Evolutionary conservation across 2,113 vertebrate species (phyloP), one percentile per base, ranked within the genome.

Genomic region (Callocephalon fimbriatum): DNA sequence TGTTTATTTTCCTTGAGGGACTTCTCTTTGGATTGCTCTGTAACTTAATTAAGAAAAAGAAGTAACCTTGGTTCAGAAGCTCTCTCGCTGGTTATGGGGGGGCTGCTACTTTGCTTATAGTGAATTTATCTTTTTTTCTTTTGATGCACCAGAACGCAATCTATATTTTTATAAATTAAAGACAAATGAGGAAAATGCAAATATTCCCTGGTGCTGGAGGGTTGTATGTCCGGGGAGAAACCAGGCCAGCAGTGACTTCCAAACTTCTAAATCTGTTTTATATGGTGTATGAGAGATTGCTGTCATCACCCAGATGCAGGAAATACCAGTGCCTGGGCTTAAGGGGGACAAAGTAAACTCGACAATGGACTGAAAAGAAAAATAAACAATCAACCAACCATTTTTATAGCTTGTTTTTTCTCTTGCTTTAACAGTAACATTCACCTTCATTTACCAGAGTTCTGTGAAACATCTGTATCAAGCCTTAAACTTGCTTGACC

Each of bases 331-430:
- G 89, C 94, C 94, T 94, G 91, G 85, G 84, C 85, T 97, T 95
- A 74, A 59, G 91, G 94, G 95, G 91, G 81, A 96, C 93, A 96
- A 96, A 97, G 71, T 95, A 96, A 96, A 97, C 95, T 96, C 18
- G 93, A 97, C 97, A 97, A 97, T 97, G 91, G 95, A 94, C 96
- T 96, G 96, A 97, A 97, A 97, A 97, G 97, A 97, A 96, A 97
- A 97, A 97, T 96, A 97, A 97, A 97, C 97, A 97, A 97, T 76
- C 9, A 7, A 86, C 91, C 95, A 90, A 77, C 95, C 88, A 3
- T 92, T 96, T 97, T 97, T 94, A 96, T 66, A 83, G 92, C 96
- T 96, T 94, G 91, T 92, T 96, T 96, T 86, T 97, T 92, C 68
- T 95, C 65, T 86, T 94, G 47, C 78, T 95, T 86, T 89, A 95